Base-by-base conservation (phyloP, 2,888 invertebrate genomes). In the Trissoscelio sp. region DNA sequence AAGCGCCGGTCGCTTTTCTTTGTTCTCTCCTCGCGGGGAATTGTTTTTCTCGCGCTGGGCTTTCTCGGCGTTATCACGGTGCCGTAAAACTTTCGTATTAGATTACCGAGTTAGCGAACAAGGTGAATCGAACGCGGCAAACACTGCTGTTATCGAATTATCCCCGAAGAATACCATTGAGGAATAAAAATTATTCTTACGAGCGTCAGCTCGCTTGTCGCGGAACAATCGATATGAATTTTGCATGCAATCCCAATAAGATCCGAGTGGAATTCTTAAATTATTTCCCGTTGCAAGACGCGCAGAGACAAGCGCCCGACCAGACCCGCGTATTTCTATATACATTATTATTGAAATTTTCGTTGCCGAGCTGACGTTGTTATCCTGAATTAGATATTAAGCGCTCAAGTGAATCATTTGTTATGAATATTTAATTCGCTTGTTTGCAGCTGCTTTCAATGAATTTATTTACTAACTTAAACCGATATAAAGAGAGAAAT, bases 71-170 rank as follows among this genome's bases (percentile, higher is more conserved):
- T 73, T 69, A 73, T 79, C 69, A 22, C 39, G 46, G 18, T 37
- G 73, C 60, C 46, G 73, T 60, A 39, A 74, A 74, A 79, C 44
- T 73, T 73, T 79, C 55, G 60, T 62, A 73, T 79, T 73, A 67
- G 60, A 73, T 67, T 79, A 73, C 73, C 7, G 67, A 72, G 70
- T 73, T 79, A 67, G 60, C 11, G 60, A 64, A 55, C 39, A 57
- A 69, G 57, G 78, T 31, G 57, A 79, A 64, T 72, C 53, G 75
- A 75, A 75, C 44, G 67, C 58, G 51, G 28, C 58, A 73, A 79
- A 79, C 72, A 79, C 44, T 44, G 24, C 51, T 66, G 48, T 73
- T 79, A 79, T 79, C 72, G 67, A 79, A 73, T 73, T 79, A 73
- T 67, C n/a, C n/a, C 24, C 31, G 62, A 48, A 37, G 57, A 70